These are phyloP conservation scores for Brachymystax lenok DNA, from an alignment of 2,797 vertebrate genomes.

Conservation along the genomic window DNA sequence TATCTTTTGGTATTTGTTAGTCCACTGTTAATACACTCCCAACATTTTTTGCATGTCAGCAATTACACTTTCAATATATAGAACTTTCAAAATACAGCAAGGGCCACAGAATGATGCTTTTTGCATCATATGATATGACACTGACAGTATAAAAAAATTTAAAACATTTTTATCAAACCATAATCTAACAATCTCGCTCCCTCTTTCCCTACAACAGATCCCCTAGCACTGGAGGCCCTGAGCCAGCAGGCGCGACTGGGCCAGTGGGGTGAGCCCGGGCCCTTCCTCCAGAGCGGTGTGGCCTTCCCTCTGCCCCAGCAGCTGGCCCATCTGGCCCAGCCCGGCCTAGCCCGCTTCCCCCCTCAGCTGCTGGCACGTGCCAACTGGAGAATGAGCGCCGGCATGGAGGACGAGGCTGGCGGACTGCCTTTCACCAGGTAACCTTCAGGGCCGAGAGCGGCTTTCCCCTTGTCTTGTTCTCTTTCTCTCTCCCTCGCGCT, in stretches of 20 bases:
- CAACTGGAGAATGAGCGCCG: constrained; percentile 88
- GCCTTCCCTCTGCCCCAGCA: constrained; percentile 88
- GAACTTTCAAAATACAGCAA: too few species aligned
- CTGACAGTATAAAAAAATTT: too few species aligned
- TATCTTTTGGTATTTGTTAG: too few species aligned
- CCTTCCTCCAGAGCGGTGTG: constrained; percentile 86
- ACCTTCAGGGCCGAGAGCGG: not conserved
- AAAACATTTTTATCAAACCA: not conserved
- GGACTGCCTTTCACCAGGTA: constrained; percentile 88
- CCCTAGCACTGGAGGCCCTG: constrained; percentile 87
- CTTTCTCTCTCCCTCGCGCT: not conserved
- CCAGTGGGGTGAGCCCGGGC: constrained; percentile 91
- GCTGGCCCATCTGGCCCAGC: constrained; percentile 89
- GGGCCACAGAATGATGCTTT: too few species aligned
- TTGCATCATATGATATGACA: too few species aligned
- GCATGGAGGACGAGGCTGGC: constrained; percentile 83
- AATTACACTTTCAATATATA: too few species aligned
- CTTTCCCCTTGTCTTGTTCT: not conserved
- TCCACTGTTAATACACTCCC: too few species aligned
- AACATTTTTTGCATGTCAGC: too few species aligned
- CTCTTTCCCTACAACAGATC: constrained; percentile 76
- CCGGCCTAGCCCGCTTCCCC: constrained; percentile 85
- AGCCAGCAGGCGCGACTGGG: constrained; percentile 87
- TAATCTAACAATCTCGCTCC: not conserved
- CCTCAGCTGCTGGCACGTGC: constrained; percentile 83